These are phyloP conservation scores for Aphidoletes aphidimyza DNA, from an alignment of 2,888 invertebrate genomes.

Conservation along the genomic window DNA sequence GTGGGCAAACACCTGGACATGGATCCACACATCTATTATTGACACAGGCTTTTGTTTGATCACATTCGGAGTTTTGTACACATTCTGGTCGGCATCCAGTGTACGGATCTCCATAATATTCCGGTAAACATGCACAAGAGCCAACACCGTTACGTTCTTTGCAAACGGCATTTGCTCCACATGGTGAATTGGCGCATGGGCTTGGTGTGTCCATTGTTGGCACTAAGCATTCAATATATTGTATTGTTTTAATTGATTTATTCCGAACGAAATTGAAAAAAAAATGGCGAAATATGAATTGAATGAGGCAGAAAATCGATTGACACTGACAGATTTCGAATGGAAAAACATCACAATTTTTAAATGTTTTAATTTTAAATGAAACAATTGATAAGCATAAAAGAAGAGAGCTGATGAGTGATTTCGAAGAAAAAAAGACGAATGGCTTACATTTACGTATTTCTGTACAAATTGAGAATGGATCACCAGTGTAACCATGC, in stretches of 20 bases:
- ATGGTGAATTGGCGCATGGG: slow-evolving; percentile 82
- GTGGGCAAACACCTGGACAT: slow-evolving; percentile 80
- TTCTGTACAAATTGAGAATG: slow-evolving; percentile 76
- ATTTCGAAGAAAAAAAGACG: slow-evolving; percentile 58
- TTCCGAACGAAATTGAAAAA: slow-evolving; percentile 16
- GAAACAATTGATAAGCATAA: no score
- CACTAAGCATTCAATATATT: slow-evolving; percentile 58
- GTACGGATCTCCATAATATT: slow-evolving; percentile 89
- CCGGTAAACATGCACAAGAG: slow-evolving; percentile 82
- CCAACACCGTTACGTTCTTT: slow-evolving; percentile 79
- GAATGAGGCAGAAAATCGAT: neutral
- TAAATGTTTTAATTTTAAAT: no score
- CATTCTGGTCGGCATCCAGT: slow-evolving; percentile 85
- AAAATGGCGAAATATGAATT: slow-evolving; percentile 4
- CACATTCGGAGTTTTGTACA: slow-evolving; percentile 80
- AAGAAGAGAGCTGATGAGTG: neutral
- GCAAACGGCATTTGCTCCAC: slow-evolving; percentile 83
- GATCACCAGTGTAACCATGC: slow-evolving; percentile 81
- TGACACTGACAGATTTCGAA: no score
- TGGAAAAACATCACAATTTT: no score
- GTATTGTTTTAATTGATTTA: neutral
- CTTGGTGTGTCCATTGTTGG: slow-evolving; percentile 70
- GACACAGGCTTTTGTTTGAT: slow-evolving; percentile 76
- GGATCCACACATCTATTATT: slow-evolving; percentile 83
- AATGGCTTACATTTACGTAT: slow-evolving; percentile 67